A percentile compares a stretch with the other conserved stretches of the same genome.
Conservation (phyloP, 2,888 invertebrate genomes). For the Bombyx huttoni region DNA sequence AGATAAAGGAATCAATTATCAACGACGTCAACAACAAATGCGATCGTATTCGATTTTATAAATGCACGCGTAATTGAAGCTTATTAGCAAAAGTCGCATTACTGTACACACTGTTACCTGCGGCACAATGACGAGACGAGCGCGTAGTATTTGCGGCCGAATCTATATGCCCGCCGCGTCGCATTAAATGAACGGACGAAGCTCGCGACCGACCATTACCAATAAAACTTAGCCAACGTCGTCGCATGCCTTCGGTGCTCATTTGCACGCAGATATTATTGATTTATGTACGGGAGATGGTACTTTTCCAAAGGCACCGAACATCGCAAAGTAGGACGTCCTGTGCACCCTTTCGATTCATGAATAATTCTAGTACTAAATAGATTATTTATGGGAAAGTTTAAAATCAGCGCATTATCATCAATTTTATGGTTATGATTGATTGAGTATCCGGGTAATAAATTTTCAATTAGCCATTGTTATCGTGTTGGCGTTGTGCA, state of each 20-base stretch:
- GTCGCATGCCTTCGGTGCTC: slow-evolving; percentile 29
- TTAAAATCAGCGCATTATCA: neutral
- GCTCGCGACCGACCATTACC: slow-evolving; percentile 52
- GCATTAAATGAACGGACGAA: slow-evolving; percentile 66
- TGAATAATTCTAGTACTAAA: neutral
- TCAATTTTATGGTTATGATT: neutral
- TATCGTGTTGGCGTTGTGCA: neutral
- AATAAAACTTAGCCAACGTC: slow-evolving; percentile 49
- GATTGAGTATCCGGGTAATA: neutral
- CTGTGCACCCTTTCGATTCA: neutral
- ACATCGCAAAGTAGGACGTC: neutral
- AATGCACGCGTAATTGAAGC: no score
- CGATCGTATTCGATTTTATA: no score
- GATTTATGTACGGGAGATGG: slow-evolving; percentile 16
- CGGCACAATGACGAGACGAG: slow-evolving; percentile 22
- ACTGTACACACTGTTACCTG: slow-evolving; percentile 1
- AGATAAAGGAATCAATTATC: no score
- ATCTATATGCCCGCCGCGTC: slow-evolving; percentile 67
- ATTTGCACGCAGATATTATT: slow-evolving; percentile 40
- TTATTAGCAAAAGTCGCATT: neutral
- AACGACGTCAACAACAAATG: no score
- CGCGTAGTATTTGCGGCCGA: slow-evolving; percentile 44
- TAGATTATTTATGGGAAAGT: neutral
- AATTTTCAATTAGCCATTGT: neutral
- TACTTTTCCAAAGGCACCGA: neutral